phyloP scores from a whole-genome alignment of 2,113 vertebrate genomes.

The Rhynchopsitta pachyrhyncha region DNA sequence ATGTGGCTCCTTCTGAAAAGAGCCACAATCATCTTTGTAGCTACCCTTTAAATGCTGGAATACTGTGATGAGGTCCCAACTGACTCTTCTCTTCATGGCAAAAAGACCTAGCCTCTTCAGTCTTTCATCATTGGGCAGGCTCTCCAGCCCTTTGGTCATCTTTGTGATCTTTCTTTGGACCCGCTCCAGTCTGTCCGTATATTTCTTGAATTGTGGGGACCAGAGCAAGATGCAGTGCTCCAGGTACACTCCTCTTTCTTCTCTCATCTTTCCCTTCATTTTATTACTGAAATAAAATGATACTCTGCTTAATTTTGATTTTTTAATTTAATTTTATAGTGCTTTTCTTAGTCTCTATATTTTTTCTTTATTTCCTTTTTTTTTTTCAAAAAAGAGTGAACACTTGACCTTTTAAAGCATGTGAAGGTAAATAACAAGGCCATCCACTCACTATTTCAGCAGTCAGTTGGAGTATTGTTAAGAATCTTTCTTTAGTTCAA shows the following conservation, averaged over 20 bases:
- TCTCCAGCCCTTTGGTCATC: neutral
- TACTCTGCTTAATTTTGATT: neutral
- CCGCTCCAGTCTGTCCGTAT: neutral
- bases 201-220: neutral
- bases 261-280: neutral
- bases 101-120: neutral
- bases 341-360: neutral
- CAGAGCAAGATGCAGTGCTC: neutral
- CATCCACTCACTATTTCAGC: neutral
- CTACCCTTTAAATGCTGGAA: neutral
- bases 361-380: neutral
- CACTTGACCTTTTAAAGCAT: neutral
- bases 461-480: neutral
- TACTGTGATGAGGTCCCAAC: neutral
- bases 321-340: neutral
- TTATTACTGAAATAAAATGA: neutral
- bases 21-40: neutral
- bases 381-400: neutral
- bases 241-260: neutral
- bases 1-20: neutral
- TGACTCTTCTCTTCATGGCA: neutral
- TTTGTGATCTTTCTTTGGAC: neutral
- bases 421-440: neutral
- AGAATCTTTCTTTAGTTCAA: neutral
- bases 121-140: neutral